Evolutionary conservation across 2,797 vertebrate genomes (phyloP).

Genomic region (Manis crassicaudata): DNA sequence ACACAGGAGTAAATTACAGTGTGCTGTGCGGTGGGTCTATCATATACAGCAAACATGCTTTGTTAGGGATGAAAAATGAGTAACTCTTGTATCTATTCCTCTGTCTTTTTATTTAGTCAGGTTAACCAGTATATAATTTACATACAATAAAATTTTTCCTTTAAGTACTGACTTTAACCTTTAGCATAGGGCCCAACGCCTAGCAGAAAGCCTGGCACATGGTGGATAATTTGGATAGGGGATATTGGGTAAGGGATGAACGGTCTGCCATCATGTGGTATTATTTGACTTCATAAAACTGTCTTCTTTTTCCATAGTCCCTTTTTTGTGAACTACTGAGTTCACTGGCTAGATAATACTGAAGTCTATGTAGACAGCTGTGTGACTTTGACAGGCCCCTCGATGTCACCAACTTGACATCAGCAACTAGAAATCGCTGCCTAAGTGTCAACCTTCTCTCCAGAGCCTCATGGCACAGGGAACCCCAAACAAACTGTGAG

Average conservation of each 20-base stretch:
- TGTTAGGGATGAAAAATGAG: background rate
- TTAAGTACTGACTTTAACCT: background rate
- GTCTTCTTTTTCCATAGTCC: background rate
- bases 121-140: constrained; percentile 10
- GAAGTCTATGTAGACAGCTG: background rate
- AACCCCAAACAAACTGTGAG: background rate
- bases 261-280: fast-evolving
- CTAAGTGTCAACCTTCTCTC: background rate
- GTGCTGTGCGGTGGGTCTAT: background rate
- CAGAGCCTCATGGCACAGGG: background rate
- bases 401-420: background rate
- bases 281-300: background rate
- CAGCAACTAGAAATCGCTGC: background rate
- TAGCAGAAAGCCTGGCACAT: background rate
- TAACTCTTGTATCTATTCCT: background rate
- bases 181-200: background rate
- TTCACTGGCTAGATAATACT: background rate
- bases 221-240: background rate
- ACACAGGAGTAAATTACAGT: background rate
- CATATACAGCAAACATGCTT: background rate
- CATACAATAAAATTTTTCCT: background rate
- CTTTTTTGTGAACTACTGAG: background rate
- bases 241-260: background rate
- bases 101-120: background rate
- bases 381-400: background rate